Conservation (phyloP, 2,888 invertebrate species). For the Lutraria lutraria region DNA sequence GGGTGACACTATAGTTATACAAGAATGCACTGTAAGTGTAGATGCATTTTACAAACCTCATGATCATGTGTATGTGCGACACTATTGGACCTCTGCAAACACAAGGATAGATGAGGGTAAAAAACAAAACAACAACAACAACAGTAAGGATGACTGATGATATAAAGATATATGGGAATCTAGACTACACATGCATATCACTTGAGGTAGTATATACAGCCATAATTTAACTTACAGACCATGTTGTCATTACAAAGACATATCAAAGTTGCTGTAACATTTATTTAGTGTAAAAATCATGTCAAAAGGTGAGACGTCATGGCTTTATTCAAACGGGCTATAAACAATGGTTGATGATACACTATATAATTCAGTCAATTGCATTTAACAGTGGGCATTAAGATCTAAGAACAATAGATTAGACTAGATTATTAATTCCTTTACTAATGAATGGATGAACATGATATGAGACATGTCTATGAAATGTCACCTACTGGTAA, state of each 20-base stretch:
- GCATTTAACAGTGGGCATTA: no score
- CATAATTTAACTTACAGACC: not conserved
- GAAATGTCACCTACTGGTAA: no score
- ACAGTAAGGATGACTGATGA: not conserved
- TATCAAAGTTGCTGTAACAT: no score
- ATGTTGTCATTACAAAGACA: not conserved
- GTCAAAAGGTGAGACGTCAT: no score
- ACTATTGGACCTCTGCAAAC: conserved; percentile 78
- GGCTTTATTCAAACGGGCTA: no score
- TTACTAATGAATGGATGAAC: no score
- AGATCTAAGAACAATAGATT: no score
- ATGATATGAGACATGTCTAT: no score
- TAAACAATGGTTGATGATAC: no score
- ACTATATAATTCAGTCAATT: no score
- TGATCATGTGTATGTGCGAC: conserved; percentile 73
- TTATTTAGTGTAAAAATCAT: no score
- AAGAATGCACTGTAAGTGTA: conserved; percentile 42
- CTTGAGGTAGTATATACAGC: not conserved
- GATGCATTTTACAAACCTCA: conserved; percentile 72
- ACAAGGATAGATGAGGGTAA: conserved; percentile 42
- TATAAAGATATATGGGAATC: conserved; percentile 8
- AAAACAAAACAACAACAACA: conserved; percentile 33
- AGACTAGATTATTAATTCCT: no score
- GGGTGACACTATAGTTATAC: conserved; percentile 38
- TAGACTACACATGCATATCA: conserved; percentile 5